Evolutionary conservation across 2,888 invertebrate species (phyloP), one percentile per base, ranked within the genome.

Genomic region (Lepidochrysops patricia): DNA sequence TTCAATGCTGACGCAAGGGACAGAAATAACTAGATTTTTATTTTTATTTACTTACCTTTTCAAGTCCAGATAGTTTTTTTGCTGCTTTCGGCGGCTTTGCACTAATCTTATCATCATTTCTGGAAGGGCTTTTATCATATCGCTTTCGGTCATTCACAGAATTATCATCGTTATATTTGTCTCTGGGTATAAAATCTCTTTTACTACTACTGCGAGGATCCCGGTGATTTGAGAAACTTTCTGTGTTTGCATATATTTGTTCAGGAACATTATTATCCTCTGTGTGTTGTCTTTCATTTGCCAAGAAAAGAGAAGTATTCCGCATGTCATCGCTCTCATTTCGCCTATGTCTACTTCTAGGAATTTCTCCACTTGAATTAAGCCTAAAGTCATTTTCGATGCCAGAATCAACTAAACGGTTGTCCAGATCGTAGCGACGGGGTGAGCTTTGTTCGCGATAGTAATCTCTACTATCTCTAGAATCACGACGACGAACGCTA

Each of bases 381-480:
- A 94, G 91, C 58, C 94, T 91, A 70, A 94, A 94, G 76, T 95
- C 95, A 67, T 95, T 95, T 72, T 95, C 95, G 65, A 95, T 95
- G 0, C 95, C 95, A 0, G 95, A 95, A 81, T 95, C 95, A 2
- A 92, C 93, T 58, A 93, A 84, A 59, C 92, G 90, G 70, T 91
- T 93, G 67, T 92, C 92, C 62, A 86, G 85, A 52, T 90, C 90
- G 60, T 80, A 83, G 61, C 89, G 75, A 58, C 86, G 81, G 1
- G 89, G 89, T 6, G 89, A 85, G 64, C 76, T 77, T 60, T 86
- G 80, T 60, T 84, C 82, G 25, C 84, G 68, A 62, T 89, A 88
- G 61, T 88, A 84, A 63, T 89, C 85, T 7, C 88, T 72, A 75
- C 92, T 82, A 74, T 92, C 82, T 69, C 91, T 80, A 54, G 88